Evolutionary conservation across 2,888 invertebrate species (phyloP).

Genomic region (Arrhopalites spinosus): DNA sequence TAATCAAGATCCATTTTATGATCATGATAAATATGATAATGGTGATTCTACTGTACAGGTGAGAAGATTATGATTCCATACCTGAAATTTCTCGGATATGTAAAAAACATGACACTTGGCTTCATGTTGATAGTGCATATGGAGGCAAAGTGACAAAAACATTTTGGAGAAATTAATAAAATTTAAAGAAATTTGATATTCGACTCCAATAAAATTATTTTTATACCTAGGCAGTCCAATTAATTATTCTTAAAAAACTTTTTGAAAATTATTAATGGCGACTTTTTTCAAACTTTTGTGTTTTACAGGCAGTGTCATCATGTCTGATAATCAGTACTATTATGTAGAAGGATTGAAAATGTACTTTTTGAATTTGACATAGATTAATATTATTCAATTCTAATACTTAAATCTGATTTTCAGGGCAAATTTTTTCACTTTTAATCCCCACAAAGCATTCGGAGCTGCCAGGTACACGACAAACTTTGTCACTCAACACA

Average conservation of each 20-base stretch:
- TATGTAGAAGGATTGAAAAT: slow-evolving; percentile 39
- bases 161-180: slow-evolving; percentile 66
- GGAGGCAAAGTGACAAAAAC: slow-evolving; percentile 38
- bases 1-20: slow-evolving; percentile 25
- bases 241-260: too few relatives aligned
- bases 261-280: too few relatives aligned
- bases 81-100: slow-evolving; percentile 22
- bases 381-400: background rate
- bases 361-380: background rate
- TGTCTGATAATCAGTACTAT: slow-evolving; percentile 32
- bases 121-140: slow-evolving; percentile 37
- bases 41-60: slow-evolving; percentile 25
- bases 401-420: slow-evolving; percentile 53
- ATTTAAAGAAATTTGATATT: background rate
- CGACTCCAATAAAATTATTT: slow-evolving; percentile 63
- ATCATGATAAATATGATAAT: slow-evolving; percentile 21
- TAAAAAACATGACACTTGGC: slow-evolving; percentile 41
- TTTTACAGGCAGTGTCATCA: slow-evolving; percentile 38
- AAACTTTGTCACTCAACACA: background rate
- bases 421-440: slow-evolving; percentile 23
- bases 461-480: slow-evolving; percentile 71
- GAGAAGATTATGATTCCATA: slow-evolving; percentile 16
- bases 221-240: too few relatives aligned
- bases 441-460: slow-evolving; percentile 61
- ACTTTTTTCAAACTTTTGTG: too few relatives aligned